Percentiles rank a stretch among this genome's conserved stretches.
These are phyloP conservation scores for Brachycybe producta DNA, from an alignment of 2,888 invertebrate genomes.

Conservation along the genomic window DNA sequence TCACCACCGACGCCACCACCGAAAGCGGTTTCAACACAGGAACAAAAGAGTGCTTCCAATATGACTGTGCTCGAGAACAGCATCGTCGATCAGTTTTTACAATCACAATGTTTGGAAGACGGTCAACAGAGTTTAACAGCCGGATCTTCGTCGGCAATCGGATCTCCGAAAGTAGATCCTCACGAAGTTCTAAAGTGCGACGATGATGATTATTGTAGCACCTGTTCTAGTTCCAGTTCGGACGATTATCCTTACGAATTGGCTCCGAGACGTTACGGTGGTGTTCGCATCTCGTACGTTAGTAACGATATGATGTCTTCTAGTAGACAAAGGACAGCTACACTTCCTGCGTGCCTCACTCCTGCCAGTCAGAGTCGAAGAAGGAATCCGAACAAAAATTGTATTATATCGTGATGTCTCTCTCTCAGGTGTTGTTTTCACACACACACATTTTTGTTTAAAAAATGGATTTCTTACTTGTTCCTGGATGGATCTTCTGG, in stretches of 20 bases:
- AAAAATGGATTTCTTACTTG: too few species aligned
- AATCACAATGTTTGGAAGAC: not conserved
- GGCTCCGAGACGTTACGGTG: constrained; percentile 65
- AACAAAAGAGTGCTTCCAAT: constrained; percentile 21
- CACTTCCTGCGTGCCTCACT: too few species aligned
- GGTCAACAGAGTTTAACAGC: not conserved
- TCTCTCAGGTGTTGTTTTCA: too few species aligned
- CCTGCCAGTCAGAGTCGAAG: too few species aligned
- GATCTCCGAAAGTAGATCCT: too few species aligned
- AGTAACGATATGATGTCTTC: too few species aligned
- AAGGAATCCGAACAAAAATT: too few species aligned
- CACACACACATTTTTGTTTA: too few species aligned
- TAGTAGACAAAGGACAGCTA: too few species aligned
- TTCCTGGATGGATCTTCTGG: too few species aligned
- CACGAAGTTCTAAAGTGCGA: constrained; percentile 36
- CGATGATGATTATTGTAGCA: constrained; percentile 65
- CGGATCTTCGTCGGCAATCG: not conserved
- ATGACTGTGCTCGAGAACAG: constrained; percentile 20
- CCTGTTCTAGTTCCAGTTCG: constrained; percentile 61
- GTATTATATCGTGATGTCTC: too few species aligned
- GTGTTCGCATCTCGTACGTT: constrained; percentile 80
- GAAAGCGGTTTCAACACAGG: not conserved
- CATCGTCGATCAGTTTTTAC: constrained; percentile 22
- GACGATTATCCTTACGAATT: constrained; percentile 69
- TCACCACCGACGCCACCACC: not conserved